Evolutionary conservation across 2,888 invertebrate genomes (phyloP), one percentile per base, ranked within the genome.

Genomic region (Ypsolopha sequella): DNA sequence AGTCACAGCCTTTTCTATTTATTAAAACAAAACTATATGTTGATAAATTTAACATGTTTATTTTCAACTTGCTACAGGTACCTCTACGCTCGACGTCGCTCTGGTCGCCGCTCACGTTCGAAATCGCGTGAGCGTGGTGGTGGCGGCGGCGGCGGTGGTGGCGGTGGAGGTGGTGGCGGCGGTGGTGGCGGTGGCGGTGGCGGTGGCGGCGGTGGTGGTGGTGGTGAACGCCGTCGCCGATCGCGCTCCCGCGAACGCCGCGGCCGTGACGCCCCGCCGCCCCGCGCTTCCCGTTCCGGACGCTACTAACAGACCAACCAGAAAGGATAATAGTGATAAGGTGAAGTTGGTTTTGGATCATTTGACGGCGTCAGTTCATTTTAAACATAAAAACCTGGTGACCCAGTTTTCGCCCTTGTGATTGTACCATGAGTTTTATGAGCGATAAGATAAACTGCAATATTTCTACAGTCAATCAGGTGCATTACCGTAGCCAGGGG

Each of bases 1-100:
- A n/a, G n/a, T n/a, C n/a, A n/a, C n/a, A n/a, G n/a, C n/a, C n/a
- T n/a, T n/a, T n/a, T n/a, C n/a, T n/a, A n/a, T n/a, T n/a, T n/a
- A n/a, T n/a, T n/a, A n/a, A 39, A 10, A 9, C n/a, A 39, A 6
- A 39, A n/a, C 39, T 2, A 39, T 10, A n/a, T n/a, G n/a, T n/a
- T n/a, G n/a, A n/a, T n/a, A 9, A 39, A 10, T 39, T 39, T 2
- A 1, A n/a, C 39, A 2, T 2, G n/a, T 9, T 39, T 2, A 11
- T 36, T 2, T 48, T 36, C 24, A 24, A 24, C 38, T 51, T 9
- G 2, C 33, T n/a, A 6, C 70, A 89, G 91, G 68, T 91, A 94
- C 75, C 72, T 93, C 64, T 92, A 94, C 79, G 91, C 93, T 48
- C 89, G 94, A 10, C 90, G 64, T 55, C 71, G 75, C 69, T 62